Evolutionary conservation across 2,888 invertebrate species (phyloP), one percentile per base, ranked within the genome.

Genomic region (Dyspetes luteomarginatus): DNA sequence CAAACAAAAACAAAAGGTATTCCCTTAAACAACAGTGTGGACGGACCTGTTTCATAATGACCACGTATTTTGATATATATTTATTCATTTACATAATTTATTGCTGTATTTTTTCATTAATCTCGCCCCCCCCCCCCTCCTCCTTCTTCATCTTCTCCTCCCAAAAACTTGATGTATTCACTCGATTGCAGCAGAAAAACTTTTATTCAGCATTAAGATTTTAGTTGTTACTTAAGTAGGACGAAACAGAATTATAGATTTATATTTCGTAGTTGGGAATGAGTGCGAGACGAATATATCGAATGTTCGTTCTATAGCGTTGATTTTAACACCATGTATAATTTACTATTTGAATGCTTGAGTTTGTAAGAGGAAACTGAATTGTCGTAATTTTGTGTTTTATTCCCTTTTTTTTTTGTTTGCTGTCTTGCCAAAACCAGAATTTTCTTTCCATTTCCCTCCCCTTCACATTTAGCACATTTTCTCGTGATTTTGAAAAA

Each of bases 81-180:
- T 89, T 90, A 90, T 89, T 90, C 88, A 85, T 87, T 89, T 87
- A 88, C 84, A 85, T 90, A 91, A 91, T 90, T 91, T 91, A 91
- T 91, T 91, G 88, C 88, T 90, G 86, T 90, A 90, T 85, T 85
- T 88, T 73, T 87, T 86, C 85, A 87, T 86, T 85, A 82, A 78
- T 75, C 81, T 77, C 74, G 78, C 77, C 83, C 77, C 26, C 55
- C 68, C n/a, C 26, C 45, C 48, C 24, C 58, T 64, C 36, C 41
- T 30, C 60, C 62, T 52, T 50, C 30, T 28, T 30, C 36, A 2
- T 12, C 36, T 2, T 36, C 26, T 19, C 0, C 30, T 64, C 45
- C 28, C 17, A 4, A 7, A 26, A 55, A 64, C 80, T 87, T 85
- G 83, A 81, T 85, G 87, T 87, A 84, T 85, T 85, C 83, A 83